Evolutionary conservation across 2,797 vertebrate species (phyloP).

Genomic region (Macrochelys suwanniensis): DNA sequence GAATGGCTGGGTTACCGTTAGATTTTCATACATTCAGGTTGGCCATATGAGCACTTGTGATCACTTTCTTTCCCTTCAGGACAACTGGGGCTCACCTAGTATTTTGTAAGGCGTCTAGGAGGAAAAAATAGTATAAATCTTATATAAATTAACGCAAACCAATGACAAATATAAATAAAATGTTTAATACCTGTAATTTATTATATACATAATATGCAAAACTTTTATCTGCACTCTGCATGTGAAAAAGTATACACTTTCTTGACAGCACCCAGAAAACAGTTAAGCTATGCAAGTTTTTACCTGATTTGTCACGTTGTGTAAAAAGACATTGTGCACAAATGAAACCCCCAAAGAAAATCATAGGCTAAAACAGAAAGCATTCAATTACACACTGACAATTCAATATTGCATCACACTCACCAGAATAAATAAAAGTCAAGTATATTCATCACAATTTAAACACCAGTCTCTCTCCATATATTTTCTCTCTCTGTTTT

Average conservation of each 20-base stretch:
- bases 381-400: slow-evolving; percentile 77
- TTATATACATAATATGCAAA: slow-evolving; percentile 83
- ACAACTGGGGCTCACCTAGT: neutral
- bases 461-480: slow-evolving; percentile 80
- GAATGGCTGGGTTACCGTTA: neutral
- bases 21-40: neutral
- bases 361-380: slow-evolving; percentile 59
- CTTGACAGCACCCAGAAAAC: slow-evolving; percentile 80
- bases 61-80: neutral
- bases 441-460: slow-evolving; percentile 82
- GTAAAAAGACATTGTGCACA: slow-evolving; percentile 78
- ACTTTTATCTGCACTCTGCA: slow-evolving; percentile 72
- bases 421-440: slow-evolving; percentile 84
- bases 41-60: neutral
- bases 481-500: slow-evolving; percentile 85
- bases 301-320: slow-evolving; percentile 81
- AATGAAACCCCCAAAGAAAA: slow-evolving; percentile 67
- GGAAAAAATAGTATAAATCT: slow-evolving; percentile 10
- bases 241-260: slow-evolving; percentile 80
- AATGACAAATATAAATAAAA: slow-evolving; percentile 78
- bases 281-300: slow-evolving; percentile 72
- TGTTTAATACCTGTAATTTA: slow-evolving; percentile 83
- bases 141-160: slow-evolving; percentile 73
- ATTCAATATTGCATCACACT: slow-evolving; percentile 79
- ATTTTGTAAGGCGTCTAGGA: neutral